Evolutionary conservation across 2,113 vertebrate species (phyloP), one percentile per base, ranked within the genome.

Genomic region (Mesembrinibis cayennensis): DNA sequence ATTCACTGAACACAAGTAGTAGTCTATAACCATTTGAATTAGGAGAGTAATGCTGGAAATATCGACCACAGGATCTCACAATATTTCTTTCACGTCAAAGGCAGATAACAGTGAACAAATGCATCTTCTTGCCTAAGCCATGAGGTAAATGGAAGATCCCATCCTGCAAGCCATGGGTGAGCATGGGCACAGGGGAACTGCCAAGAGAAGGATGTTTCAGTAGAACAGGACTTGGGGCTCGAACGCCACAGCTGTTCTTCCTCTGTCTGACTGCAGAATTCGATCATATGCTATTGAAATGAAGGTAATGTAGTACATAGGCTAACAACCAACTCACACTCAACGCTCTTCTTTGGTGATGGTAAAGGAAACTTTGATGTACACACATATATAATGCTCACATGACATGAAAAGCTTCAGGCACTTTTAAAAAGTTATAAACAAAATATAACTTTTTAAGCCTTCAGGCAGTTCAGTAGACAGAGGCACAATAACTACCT

Each of bases 341-440:
- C 62, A 42, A 30, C 34, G 22, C 12, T 17, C 8, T 36, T 4
- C n/a, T 63, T 50, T 40, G 23, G 13, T 66, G 50, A 40, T 11
- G 9, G 32, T 10, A 73, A 72, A 72, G 11, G 27, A 82, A 92
- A 71, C 34, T 89, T 86, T 88, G 38, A 58, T 50, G 40, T 86
- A n/a, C 13, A 10, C 16, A 7, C 14, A 11, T 30, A 26, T 0
- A 0, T 53, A 62, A 56, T 40, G 25, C 3, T 73, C 13, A 52
- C 8, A 22, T 21, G 26, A n/a, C 30, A 44, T 13, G 7, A 67
- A 90, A 95, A 61, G 6, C 7, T 50, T 71, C 30, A 45, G 36
- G 1, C 4, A 62, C 4, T 36, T 92, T 70, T 62, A 29, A 73
- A 73, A 89, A 45, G 11, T 38, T 62, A 32, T 29, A n/a, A 55